Percentiles rank a stretch among this genome's conserved stretches.
Conservation (phyloP, 2,888 invertebrate species). For the Hypsopygia costalis region DNA sequence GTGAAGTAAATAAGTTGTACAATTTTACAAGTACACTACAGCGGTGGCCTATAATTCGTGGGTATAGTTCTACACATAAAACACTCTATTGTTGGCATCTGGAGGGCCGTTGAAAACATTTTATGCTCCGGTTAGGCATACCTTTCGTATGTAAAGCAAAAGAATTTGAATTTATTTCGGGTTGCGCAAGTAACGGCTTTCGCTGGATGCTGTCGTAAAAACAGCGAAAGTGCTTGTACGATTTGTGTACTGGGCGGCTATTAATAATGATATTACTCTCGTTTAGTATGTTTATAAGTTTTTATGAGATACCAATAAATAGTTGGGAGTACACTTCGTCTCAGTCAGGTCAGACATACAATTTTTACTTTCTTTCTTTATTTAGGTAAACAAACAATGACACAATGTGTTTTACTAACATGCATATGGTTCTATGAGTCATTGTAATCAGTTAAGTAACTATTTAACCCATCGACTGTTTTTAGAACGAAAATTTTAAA, state of each 20-base stretch:
- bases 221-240: background rate
- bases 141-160: slow-evolving; percentile 38
- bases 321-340: no score
- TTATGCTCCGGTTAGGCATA: slow-evolving; percentile 48
- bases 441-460: no score
- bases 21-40: slow-evolving; percentile 34
- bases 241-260: background rate
- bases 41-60: slow-evolving; percentile 38
- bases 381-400: no score
- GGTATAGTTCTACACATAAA: slow-evolving; percentile 45
- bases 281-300: no score
- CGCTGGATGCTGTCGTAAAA: slow-evolving; percentile 12
- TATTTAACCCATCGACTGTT: no score
- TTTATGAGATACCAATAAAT: no score
- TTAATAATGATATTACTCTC: no score
- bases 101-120: slow-evolving; percentile 53
- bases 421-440: no score
- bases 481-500: no score
- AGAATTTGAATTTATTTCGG: slow-evolving; percentile 28
- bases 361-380: no score
- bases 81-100: slow-evolving; percentile 56
- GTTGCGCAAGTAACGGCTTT: slow-evolving; percentile 26
- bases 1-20: slow-evolving; percentile 18
- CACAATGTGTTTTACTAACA: no score
- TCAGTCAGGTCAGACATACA: no score